A percentile compares a stretch with the other conserved stretches of the same genome.
Evolutionary conservation across 2,797 vertebrate species (phyloP).

Genomic region (Enteromius radiatus): DNA sequence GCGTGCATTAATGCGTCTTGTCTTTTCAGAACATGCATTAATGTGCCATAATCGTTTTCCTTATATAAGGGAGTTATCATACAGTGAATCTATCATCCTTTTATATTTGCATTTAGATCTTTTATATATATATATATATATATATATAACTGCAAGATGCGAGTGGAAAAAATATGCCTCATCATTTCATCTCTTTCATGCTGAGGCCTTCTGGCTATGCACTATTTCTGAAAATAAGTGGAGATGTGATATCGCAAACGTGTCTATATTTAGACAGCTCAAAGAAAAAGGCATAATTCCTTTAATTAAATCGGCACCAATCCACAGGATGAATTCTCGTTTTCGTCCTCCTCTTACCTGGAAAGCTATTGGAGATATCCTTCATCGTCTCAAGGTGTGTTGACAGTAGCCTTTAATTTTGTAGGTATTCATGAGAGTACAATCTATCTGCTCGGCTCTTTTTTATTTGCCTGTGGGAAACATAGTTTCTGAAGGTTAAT

Average conservation of each 20-base stretch:
- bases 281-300: slow-evolving; percentile 69
- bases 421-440: slow-evolving; percentile 75
- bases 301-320: slow-evolving; percentile 71
- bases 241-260: slow-evolving; percentile 59
- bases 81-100: slow-evolving; percentile 49
- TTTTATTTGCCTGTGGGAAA: slow-evolving; percentile 73
- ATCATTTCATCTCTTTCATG: slow-evolving; percentile 65
- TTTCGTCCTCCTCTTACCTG: slow-evolving; percentile 41
- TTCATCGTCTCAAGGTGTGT: slow-evolving; percentile 71
- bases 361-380: slow-evolving; percentile 60
- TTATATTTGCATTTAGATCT: slow-evolving; percentile 52
- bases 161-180: slow-evolving; percentile 43
- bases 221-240: slow-evolving; percentile 56
- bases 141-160: slow-evolving; percentile 54
- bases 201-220: slow-evolving; percentile 60
- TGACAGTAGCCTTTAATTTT: slow-evolving; percentile 74
- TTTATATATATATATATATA: slow-evolving; percentile 53
- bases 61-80: slow-evolving; percentile 52
- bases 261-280: slow-evolving; percentile 72
- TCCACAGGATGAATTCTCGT: slow-evolving; percentile 52
- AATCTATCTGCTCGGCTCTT: slow-evolving; percentile 68
- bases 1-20: slow-evolving; percentile 53
- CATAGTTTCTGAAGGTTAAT: slow-evolving; percentile 81
- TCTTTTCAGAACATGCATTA: slow-evolving; percentile 42
- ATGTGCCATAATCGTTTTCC: slow-evolving; percentile 39